These are phyloP conservation scores for Podilymbus podiceps DNA, from an alignment of 2,113 vertebrate species.

Conservation along the genomic window DNA sequence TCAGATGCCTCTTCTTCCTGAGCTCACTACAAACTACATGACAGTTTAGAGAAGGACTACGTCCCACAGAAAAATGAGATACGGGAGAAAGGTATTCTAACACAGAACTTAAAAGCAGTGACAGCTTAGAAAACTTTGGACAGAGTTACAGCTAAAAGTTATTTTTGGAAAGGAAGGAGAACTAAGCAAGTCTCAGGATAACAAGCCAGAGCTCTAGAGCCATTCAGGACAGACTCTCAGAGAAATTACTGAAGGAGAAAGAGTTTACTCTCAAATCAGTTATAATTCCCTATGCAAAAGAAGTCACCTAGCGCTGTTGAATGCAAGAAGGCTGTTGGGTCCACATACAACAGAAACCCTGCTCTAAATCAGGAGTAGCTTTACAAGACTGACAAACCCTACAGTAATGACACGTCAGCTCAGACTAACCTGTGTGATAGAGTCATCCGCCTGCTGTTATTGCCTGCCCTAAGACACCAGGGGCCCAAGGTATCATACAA, in stretches of 20 bases:
- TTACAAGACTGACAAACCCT: background rate
- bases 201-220: background rate
- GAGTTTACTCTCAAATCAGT: background rate
- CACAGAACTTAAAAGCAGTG: background rate
- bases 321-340: background rate
- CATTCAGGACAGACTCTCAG: background rate
- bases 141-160: background rate
- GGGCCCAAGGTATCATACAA: background rate
- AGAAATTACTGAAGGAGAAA: background rate
- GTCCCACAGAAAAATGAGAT: background rate
- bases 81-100: background rate
- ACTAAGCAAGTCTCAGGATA: background rate
- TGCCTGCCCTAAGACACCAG: background rate
- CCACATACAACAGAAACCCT: background rate
- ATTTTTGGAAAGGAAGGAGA: background rate
- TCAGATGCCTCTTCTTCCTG: background rate
- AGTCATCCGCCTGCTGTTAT: background rate
- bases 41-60: background rate
- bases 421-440: background rate
- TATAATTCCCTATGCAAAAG: background rate
- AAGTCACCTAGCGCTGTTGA: background rate
- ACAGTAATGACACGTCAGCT: fast-evolving
- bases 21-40: background rate
- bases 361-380: background rate
- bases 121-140: background rate